Percentiles rank a stretch among this genome's conserved stretches.
Evolutionary conservation across 2,888 invertebrate species (phyloP).

Genomic region (Cybosia mesomella): DNA sequence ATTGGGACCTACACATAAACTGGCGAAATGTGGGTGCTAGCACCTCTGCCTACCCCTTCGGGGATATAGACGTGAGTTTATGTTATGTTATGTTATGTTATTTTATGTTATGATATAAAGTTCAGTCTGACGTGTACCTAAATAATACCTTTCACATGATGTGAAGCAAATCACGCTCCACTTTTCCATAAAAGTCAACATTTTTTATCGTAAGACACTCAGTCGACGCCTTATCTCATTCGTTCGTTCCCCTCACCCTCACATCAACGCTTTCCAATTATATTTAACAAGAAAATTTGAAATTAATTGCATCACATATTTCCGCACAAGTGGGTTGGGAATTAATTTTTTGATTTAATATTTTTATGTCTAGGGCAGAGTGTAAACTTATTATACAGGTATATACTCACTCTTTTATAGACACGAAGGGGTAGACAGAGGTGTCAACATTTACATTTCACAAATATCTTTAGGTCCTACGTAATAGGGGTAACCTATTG

Average conservation of each 20-base stretch:
- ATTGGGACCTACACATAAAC: too few relatives aligned
- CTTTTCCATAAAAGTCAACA: slow-evolving; percentile 67
- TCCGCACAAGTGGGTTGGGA: slow-evolving; percentile 27
- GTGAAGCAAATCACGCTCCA: slow-evolving; percentile 60
- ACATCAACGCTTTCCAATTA: slow-evolving; percentile 56
- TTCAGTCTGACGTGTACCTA: not conserved
- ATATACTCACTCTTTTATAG: not conserved
- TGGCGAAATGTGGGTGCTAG: too few relatives aligned
- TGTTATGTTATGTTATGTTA: too few relatives aligned
- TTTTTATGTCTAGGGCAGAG: slow-evolving; percentile 7
- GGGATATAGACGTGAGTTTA: too few relatives aligned
- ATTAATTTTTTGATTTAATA: slow-evolving; percentile 14
- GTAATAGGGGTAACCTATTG: too few relatives aligned
- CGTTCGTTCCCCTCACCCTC: slow-evolving; percentile 45
- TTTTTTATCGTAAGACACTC: slow-evolving; percentile 66
- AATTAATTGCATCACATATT: slow-evolving; percentile 50
- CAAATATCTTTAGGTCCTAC: too few relatives aligned
- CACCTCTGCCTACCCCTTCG: too few relatives aligned
- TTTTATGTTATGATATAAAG: slow-evolving; percentile 5
- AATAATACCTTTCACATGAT: slow-evolving; percentile 16
- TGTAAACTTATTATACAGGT: not conserved
- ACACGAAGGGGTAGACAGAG: not conserved
- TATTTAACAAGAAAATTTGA: slow-evolving; percentile 53
- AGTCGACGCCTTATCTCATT: slow-evolving; percentile 52
- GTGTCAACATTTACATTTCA: not conserved